These are phyloP conservation scores for Sebastes kiyomatsui DNA, from an alignment of 2,797 vertebrate genomes.

Conservation along the genomic window DNA sequence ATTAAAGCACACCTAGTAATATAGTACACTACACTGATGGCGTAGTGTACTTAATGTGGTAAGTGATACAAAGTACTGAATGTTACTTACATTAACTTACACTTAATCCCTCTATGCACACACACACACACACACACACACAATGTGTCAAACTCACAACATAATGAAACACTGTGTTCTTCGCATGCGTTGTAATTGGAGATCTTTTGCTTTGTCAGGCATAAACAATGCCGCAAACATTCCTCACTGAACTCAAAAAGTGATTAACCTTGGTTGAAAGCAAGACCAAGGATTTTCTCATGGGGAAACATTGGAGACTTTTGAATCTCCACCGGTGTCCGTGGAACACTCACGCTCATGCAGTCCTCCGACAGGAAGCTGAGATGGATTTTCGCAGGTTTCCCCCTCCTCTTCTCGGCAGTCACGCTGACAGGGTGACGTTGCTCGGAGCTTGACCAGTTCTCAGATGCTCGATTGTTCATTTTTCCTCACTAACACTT, in stretches of 20 bases:
- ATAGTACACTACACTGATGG: background rate
- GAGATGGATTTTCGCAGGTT: background rate
- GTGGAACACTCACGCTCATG: background rate
- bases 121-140: background rate
- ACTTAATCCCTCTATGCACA: background rate
- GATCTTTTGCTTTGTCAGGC: conserved; percentile 35
- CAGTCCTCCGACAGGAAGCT: background rate
- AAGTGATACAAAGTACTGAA: background rate
- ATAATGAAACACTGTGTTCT: conserved; percentile 11
- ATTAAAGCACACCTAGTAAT: background rate
- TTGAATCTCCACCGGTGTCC: background rate
- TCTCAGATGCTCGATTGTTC: conserved; percentile 13
- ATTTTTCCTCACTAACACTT: background rate
- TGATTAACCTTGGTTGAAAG: conserved; percentile 17
- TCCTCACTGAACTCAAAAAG: conserved; percentile 4
- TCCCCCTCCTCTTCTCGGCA: background rate
- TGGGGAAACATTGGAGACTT: background rate
- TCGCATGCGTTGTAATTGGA: conserved; percentile 29
- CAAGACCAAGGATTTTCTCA: conserved; percentile 6
- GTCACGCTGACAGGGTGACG: conserved; percentile 5
- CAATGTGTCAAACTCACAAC: background rate
- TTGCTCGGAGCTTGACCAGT: background rate
- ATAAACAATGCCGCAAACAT: conserved; percentile 37
- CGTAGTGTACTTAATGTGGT: background rate
- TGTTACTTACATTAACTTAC: too few species aligned